phyloP scores from a whole-genome alignment of 2,888 invertebrate species.

The Drosophila siamana region DNA sequence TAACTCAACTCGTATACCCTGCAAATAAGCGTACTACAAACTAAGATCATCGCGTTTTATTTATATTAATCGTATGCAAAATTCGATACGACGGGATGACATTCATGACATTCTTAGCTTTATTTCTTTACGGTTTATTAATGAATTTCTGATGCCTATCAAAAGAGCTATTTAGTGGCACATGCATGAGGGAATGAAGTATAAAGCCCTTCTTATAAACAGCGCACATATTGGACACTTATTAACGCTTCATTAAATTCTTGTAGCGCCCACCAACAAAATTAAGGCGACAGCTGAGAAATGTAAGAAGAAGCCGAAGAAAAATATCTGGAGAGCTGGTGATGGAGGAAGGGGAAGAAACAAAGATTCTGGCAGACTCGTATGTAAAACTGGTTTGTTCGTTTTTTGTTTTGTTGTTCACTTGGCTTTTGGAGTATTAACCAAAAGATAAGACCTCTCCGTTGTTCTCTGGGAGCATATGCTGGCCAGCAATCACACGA shows the following conservation, averaged over 20 bases:
- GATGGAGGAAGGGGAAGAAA: neutral
- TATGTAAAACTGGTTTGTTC: slow-evolving; percentile 68
- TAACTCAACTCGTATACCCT: slow-evolving; percentile 46
- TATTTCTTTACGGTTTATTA: slow-evolving; percentile 10
- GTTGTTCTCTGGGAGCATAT: slow-evolving; percentile 36
- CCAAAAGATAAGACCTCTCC: slow-evolving; percentile 28
- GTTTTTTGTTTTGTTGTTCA: slow-evolving; percentile 8
- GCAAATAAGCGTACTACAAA: slow-evolving; percentile 16
- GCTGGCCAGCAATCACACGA: slow-evolving; percentile 37
- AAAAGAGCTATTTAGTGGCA: slow-evolving; percentile 42
- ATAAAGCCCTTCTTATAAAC: slow-evolving; percentile 55
- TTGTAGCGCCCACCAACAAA: slow-evolving; percentile 53
- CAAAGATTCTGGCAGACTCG: slow-evolving; percentile 18
- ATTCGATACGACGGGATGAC: slow-evolving; percentile 26
- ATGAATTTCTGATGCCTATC: slow-evolving; percentile 60
- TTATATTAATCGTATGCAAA: slow-evolving; percentile 21
- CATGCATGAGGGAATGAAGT: neutral
- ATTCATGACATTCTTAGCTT: slow-evolving; percentile 40
- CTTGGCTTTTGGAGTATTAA: slow-evolving; percentile 5
- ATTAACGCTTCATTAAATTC: slow-evolving; percentile 77
- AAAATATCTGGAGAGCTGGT: neutral
- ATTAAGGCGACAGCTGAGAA: slow-evolving; percentile 55
- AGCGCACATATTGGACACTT: slow-evolving; percentile 58
- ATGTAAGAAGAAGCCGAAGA: slow-evolving; percentile 29
- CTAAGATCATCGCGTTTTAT: slow-evolving; percentile 5